phyloP scores from a whole-genome alignment of 2,888 invertebrate species.

The Venusia cambrica region DNA sequence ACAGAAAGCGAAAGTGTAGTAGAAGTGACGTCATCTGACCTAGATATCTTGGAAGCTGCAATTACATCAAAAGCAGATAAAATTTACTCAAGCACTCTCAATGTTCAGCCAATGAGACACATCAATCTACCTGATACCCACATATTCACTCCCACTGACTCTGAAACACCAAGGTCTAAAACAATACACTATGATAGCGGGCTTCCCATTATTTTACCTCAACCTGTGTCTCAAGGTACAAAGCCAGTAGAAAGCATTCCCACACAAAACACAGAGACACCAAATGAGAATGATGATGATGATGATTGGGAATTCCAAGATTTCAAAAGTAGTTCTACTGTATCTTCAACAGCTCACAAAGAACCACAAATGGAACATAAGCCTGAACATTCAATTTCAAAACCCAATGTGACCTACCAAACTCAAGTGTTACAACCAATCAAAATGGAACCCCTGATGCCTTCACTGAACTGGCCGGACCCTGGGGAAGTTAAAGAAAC shows the following conservation, averaged over 20 bases:
- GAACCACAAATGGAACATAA: conserved; percentile 24
- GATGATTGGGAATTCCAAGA: conserved; percentile 74
- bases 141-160: conserved; percentile 76
- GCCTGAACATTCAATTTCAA: conserved; percentile 29
- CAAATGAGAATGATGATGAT: conserved; percentile 41
- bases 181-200: conserved; percentile 68
- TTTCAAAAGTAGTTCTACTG: conserved; percentile 47
- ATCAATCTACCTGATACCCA: conserved; percentile 75
- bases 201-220: conserved; percentile 52
- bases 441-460: conserved; percentile 62
- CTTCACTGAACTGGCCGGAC: conserved; percentile 75
- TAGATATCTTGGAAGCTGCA: conserved; percentile 58
- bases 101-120: conserved; percentile 68
- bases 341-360: conserved; percentile 21
- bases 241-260: conserved; percentile 30
- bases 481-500: conserved; percentile 72
- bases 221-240: conserved; percentile 35
- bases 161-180: conserved; percentile 74
- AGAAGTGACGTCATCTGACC: conserved; percentile 49
- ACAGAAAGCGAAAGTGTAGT: conserved; percentile 48
- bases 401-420: conserved; percentile 42
- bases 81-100: conserved; percentile 61
- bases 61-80: conserved; percentile 54
- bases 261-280: conserved; percentile 24
- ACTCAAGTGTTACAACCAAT: conserved; percentile 67